Evolutionary conservation across 2,888 invertebrate genomes (phyloP).

Genomic region (Lordiphosa fenestrarum): DNA sequence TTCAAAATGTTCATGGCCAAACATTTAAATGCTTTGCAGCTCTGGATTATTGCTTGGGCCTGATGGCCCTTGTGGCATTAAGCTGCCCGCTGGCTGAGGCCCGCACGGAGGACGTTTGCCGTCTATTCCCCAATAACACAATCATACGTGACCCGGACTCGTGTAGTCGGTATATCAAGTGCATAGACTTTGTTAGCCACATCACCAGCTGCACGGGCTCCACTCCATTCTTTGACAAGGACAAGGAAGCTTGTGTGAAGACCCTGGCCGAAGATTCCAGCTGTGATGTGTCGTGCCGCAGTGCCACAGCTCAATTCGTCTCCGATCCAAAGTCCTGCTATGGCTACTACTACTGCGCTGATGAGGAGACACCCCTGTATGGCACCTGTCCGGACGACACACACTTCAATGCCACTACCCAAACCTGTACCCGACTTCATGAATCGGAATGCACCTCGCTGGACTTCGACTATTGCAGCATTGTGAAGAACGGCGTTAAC

Average conservation of each 20-base stretch:
- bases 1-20: background rate
- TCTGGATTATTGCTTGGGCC: background rate
- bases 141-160: conserved; percentile 73
- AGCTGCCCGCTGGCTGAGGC: background rate
- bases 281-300: conserved; percentile 49
- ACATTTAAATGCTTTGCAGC: background rate
- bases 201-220: conserved; percentile 43
- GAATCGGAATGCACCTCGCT: conserved; percentile 42
- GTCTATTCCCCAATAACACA: conserved; percentile 56
- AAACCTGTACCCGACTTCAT: conserved; percentile 41
- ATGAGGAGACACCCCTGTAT: conserved; percentile 34
- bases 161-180: conserved; percentile 65
- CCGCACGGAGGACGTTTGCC: conserved; percentile 57
- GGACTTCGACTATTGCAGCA: conserved; percentile 58
- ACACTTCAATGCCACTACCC: conserved; percentile 51
- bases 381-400: conserved; percentile 42
- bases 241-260: conserved; percentile 40
- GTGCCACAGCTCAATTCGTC: conserved; percentile 17
- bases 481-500: conserved; percentile 55
- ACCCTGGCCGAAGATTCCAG: conserved; percentile 18
- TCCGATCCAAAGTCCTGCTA: conserved; percentile 58
- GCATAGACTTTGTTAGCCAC: conserved; percentile 46
- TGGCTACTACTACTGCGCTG: conserved; percentile 60
- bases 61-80: conserved; percentile 9
- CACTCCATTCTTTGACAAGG: conserved; percentile 56